Base-by-base conservation (phyloP, 1,140 invertebrate genomes). In the Mya arenaria region DNA sequence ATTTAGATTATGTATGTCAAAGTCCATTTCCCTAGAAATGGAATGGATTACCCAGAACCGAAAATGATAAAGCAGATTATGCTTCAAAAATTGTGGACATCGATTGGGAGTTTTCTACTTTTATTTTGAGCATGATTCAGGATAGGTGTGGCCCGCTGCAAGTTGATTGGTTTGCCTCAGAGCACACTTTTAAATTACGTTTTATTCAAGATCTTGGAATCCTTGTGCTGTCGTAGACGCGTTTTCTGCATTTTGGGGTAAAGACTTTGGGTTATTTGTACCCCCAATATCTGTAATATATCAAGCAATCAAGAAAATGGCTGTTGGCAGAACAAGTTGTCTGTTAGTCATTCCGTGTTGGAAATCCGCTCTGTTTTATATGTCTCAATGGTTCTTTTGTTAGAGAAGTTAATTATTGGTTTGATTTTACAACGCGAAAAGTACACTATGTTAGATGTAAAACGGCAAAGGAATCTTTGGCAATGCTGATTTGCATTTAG, bases 181-280 rank as follows among this genome's bases (percentile, higher is more conserved):
- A 5, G 32, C n/a, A 75, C 23, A 63, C 60, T 25, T 34, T 36
- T 17, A 39, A 75, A 63, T 41, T 23, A n/a, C 19, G 23, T 63
- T 60, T 63, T 63, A 60, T 75, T 48, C 17, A 13, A 44, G 36
- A 44, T 75, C 63, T 44, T 60, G 60, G 73, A 75, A 60, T 63
- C 4, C 34, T 4, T 41, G 56, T 23, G 32, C 17, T 34, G 10
- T 39, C 2, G 56, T 63, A n/a, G 56, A 75, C 13, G 39, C 73
- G 63, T 62, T 60, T 44, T 23, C 6, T 4, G 36, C 19, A 36
- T 4, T 23, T 23, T 75, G 73, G 60, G 23, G 36, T 4, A 32
- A 41, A 3, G 39, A 28, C 10, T 73, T 37, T n/a, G 34, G 39
- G 4, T 52, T 73, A 4, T 73, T 73, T 58, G 30, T 60, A 4